Evolutionary conservation across 2,797 vertebrate species (phyloP), one percentile per base, ranked within the genome.

Genomic region (Acrossocheilus fasciatus): DNA sequence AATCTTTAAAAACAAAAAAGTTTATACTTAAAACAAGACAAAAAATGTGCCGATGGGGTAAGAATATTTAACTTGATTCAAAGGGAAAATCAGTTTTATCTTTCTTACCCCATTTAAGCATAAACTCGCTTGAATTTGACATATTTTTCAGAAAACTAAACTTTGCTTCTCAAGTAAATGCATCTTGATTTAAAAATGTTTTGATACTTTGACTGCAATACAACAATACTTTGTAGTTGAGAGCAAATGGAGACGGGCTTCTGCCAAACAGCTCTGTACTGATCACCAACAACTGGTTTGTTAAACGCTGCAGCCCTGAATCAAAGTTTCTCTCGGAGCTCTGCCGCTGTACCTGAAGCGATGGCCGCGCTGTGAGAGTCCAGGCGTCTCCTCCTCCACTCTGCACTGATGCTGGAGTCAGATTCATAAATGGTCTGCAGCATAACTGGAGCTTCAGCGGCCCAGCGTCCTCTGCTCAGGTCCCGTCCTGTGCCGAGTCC

Each of bases 351-450:
- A 97, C 96, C 96, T 97, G 96, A 94, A 94, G 91, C 95, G 95
- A 95, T 96, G 94, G 96, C 83, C 20, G 72, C 94, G 91, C 94
- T 94, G 87, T 96, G 95, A 92, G 95, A 94, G 95, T 96, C 96
- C 96, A 96, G 93, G 92, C 96, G 94, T 94, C 96, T 95, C 90
- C 96, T 95, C 93, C 96, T 95, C 92, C 96, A 96, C 96, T 97
- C 96, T 94, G 96, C 96, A 90, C 94, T 96, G 96, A 97, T 96
- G 95, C 95, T 96, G 89, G 95, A 96, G 94, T 96, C 96, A 92
- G 94, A 95, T 95, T 97, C 96, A 86, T 97, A 95, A 96, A 97
- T 96, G 91, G 96, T 97, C 95, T 97, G 96, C 95, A 97, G 96
- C 96, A 97, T 97, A 93, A 93, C 95, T 94, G n/a, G 39, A 66